phyloP scores from a whole-genome alignment of 2,797 vertebrate species.

The Sebastes cheni region DNA sequence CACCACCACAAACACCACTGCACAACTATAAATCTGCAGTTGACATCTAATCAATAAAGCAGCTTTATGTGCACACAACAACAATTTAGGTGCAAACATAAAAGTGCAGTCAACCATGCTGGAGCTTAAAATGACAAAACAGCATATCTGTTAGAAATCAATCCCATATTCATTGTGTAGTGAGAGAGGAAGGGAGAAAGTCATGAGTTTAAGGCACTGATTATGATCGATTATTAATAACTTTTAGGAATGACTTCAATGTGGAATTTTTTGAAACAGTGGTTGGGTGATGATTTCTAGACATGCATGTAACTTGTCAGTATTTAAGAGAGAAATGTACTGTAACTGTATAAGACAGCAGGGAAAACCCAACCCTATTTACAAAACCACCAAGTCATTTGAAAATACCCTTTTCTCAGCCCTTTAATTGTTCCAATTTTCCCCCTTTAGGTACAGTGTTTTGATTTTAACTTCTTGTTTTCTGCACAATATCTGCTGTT shows the following conservation, averaged over 20 bases:
- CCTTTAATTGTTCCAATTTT: not conserved
- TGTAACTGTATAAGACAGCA: not conserved
- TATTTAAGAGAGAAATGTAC: not conserved
- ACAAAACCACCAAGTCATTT: not conserved
- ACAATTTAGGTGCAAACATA: slow-evolving; percentile 27
- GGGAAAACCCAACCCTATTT: not conserved
- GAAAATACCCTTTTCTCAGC: not conserved
- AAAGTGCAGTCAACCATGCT: slow-evolving; percentile 22
- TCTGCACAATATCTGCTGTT: not conserved
- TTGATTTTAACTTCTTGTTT: slow-evolving; percentile 4
- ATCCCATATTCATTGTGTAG: not conserved
- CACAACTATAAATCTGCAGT: slow-evolving; percentile 37
- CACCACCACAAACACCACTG: not conserved
- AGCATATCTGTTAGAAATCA: not conserved
- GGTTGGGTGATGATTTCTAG: not conserved
- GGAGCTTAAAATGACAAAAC: slow-evolving; percentile 8
- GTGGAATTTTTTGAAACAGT: not conserved
- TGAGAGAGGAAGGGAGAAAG: not conserved
- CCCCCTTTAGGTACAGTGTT: not conserved
- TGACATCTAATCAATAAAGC: slow-evolving; percentile 45
- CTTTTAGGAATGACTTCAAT: not conserved
- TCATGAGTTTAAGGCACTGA: not conserved
- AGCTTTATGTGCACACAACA: slow-evolving; percentile 18
- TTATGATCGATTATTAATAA: not conserved
- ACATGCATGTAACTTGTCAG: not conserved